Conservation (phyloP, 1,140 invertebrate genomes). For the Cydia amplana region DNA sequence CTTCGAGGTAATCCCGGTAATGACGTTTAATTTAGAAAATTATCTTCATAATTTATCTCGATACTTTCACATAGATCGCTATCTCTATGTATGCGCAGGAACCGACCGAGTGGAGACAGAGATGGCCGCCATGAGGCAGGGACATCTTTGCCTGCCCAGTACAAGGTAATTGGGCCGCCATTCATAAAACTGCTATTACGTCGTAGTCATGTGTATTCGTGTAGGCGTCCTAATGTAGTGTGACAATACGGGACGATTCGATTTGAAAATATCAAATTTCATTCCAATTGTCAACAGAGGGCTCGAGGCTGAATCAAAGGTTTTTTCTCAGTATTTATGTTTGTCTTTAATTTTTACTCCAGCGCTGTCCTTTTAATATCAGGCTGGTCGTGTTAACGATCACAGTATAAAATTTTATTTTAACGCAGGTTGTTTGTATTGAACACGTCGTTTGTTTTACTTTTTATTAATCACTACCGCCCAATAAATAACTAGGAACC, state of each 20-base stretch:
- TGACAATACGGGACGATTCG: slow-evolving; percentile 59
- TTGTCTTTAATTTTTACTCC: slow-evolving; percentile 77
- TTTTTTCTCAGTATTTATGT: slow-evolving; percentile 74
- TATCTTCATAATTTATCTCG: slow-evolving; percentile 39
- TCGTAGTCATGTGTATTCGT: slow-evolving; percentile 37
- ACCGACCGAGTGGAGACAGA: background rate
- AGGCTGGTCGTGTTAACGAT: slow-evolving; percentile 73
- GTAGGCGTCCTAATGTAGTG: slow-evolving; percentile 39
- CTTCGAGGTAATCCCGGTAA: slow-evolving; percentile 23
- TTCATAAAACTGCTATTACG: slow-evolving; percentile 58
- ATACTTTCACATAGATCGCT: slow-evolving; percentile 25
- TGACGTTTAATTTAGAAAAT: slow-evolving; percentile 35
- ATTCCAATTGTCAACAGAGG: slow-evolving; percentile 59
- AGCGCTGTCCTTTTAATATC: slow-evolving; percentile 74
- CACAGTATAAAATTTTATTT: slow-evolving; percentile 78
- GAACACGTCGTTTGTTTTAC: slow-evolving; percentile 71
- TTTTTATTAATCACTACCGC: slow-evolving; percentile 63
- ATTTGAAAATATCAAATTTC: slow-evolving; percentile 69
- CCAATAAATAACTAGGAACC: slow-evolving; percentile 31
- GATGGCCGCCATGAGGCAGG: background rate
- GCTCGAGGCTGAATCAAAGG: slow-evolving; percentile 56
- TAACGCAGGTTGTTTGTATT: slow-evolving; percentile 66
- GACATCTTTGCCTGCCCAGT: background rate
- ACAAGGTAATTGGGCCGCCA: slow-evolving; percentile 36
- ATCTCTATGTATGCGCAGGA: slow-evolving; percentile 8